Evolutionary conservation across 1,140 invertebrate species (phyloP), one percentile per base, ranked within the genome.

Genomic region (Zaprionus lachaisei): DNA sequence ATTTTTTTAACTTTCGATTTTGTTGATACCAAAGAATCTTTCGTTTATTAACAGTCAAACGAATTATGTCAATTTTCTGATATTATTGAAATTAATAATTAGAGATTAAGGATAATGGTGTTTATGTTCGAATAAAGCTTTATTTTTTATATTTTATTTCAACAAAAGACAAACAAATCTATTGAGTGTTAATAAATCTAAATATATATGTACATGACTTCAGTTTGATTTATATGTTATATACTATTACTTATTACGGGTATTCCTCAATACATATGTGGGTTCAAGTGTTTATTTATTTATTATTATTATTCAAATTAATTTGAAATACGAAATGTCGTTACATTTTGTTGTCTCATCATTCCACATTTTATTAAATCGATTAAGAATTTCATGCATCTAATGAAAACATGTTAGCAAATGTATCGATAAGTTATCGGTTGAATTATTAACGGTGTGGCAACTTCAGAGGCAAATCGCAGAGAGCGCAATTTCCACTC

Each of bases 1-100:
- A 49, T 58, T 77, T 28, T 38, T 75, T 66, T 86, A 77, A 77
- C 71, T 86, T 80, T 82, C 72, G 34, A 20, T 79, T 83, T 79
- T 73, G 74, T 89, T 76, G 37, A 54, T 67, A 84, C 84, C 84
- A 89, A 89, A 89, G 84, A 89, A 79, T 72, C 71, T 81, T 72
- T 55, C 20, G 47, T 72, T 63, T 63, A 64, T 41, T 24, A 5
- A 24, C 2, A 51, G 61, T 47, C 22, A 56, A 67, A 54, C 26
- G 37, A 72, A 56, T 60, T 79, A 72, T 83, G 62, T 76, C 22
- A 51, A 77, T 72, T 74, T 74, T 72, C 60, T 65, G 64, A 77
- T 76, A 79, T 72, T 78, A 69, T 81, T 77, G 57, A 72, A 44
- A 83, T 31, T 61, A 72, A 77, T 47, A 58, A 20, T 64, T 34